Evolutionary conservation across 1,140 invertebrate species (phyloP).

Genomic region (Paramacrobiotus metropolitanus): DNA sequence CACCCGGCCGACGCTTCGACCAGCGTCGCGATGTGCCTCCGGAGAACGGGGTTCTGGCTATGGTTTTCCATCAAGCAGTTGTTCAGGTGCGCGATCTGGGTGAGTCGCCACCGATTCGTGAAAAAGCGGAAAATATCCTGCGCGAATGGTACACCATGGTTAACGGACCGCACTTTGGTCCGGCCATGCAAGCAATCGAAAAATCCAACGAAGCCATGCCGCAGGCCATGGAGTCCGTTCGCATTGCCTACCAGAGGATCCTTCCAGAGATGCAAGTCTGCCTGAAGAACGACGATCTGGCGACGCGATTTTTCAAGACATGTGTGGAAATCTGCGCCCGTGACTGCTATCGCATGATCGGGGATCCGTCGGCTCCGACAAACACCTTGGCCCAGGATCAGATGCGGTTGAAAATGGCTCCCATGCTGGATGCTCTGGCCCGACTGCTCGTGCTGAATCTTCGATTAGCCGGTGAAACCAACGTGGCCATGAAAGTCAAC

Average conservation of each 20-base stretch:
- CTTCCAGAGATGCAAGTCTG: slow-evolving; percentile 21
- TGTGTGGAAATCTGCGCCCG: slow-evolving; percentile 92
- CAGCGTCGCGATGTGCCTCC: not conserved
- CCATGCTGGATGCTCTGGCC: slow-evolving; percentile 1
- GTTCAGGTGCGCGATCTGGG: slow-evolving; percentile 4
- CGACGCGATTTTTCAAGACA: slow-evolving; percentile 77
- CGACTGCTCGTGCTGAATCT: not conserved
- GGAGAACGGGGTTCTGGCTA: slow-evolving; percentile 3
- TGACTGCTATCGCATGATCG: slow-evolving; percentile 54
- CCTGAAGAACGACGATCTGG: slow-evolving; percentile 85
- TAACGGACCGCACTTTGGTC: slow-evolving; percentile 91
- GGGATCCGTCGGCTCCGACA: slow-evolving; percentile 22
- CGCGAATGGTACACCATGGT: slow-evolving; percentile 81
- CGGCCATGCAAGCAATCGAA: slow-evolving; percentile 30
- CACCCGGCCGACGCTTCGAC: slow-evolving; percentile 7
- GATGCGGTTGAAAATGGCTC: slow-evolving; percentile 1
- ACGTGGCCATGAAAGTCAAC: not conserved
- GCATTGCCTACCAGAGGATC: not conserved
- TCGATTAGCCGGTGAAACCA: slow-evolving; percentile 1
- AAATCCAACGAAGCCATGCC: slow-evolving; percentile 6
- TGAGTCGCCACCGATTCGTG: slow-evolving; percentile 34
- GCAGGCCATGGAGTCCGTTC: slow-evolving; percentile 4
- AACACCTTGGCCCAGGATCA: slow-evolving; percentile 4
- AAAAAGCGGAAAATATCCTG: slow-evolving; percentile 78
- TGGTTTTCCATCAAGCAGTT: not conserved